Base-by-base conservation (phyloP, 2,113 vertebrate genomes). In the Tragelaphus strepsiceros region DNA sequence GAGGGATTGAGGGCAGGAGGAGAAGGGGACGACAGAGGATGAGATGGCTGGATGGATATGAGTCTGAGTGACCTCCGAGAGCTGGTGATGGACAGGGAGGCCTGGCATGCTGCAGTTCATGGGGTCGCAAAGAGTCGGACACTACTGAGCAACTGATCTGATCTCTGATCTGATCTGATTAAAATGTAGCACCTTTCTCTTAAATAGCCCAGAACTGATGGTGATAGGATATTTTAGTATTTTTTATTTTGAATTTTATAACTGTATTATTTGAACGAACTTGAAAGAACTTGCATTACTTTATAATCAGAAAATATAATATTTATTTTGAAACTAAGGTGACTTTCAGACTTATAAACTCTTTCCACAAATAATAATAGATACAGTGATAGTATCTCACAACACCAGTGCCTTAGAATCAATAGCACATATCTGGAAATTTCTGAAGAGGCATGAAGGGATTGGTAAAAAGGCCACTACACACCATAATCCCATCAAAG, bases 401-500 rank as follows among this genome's bases (percentile, higher is more conserved):
- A 59, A 61, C 39, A 15, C 3, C 53, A 74, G 32, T 35, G 28
- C 12, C 32, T 35, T 82, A 28, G 59, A 39, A 16, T 46, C 67
- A 14, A 2, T 19, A 30, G 26, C 90, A 91, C 97, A 90, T 98
- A 99, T 99, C 99, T 98, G 99, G 98, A 96, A 99, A 99, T 21
- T 97, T 97, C 83, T 98, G 95, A 90, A 99, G 94, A 8, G 99
- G 99, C 49, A 98, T 96, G 53, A 96, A 49, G 9, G 99, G 98
- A 2, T 98, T 53, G 3, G 96, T 97, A 89, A 98, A 98, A 54
- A 98, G 98, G 51, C 99, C 99, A 53, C 97, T 98, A 97, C 99
- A 99, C 93, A 99, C 99, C 93, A 99, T 87, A 43, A 99, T 95
- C 1, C 98, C 99, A 97, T 99, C 99, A 98, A 99, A 99, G 71